A percentile compares a stretch with the other conserved stretches of the same genome.
Conservation (phyloP, 2,797 vertebrate genomes). For the Myotis daubentonii region DNA sequence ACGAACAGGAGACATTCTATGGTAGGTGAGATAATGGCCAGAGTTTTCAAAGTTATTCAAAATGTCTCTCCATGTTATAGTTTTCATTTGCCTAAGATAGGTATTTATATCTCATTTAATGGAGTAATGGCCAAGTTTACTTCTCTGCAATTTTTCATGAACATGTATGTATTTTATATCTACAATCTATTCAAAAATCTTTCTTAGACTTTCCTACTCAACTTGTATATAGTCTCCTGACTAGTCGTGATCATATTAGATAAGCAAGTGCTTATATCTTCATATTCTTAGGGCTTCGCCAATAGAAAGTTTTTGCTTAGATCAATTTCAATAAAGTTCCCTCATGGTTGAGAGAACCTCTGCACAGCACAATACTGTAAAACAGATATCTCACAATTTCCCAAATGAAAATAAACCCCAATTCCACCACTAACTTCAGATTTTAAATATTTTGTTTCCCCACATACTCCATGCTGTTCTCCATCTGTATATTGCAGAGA, state of each 20-base stretch:
- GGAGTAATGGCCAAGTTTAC: not conserved
- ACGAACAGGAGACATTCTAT: not conserved
- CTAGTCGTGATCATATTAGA: not conserved
- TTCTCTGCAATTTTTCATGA: conserved; percentile 11
- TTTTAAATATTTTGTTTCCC: conserved; percentile 73
- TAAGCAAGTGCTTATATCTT: conserved; percentile 24
- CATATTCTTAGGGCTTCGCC: conserved; percentile 21
- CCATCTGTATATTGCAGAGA: conserved; percentile 60
- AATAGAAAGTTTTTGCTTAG: not conserved
- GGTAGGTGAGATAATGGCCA: not conserved
- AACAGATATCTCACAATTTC: not conserved
- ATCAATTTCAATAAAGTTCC: conserved; percentile 57
- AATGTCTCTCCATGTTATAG: not conserved
- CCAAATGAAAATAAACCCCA: conserved; percentile 50
- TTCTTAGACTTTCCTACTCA: not conserved
- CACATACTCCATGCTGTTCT: conserved; percentile 40
- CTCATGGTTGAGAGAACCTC: fast-evolving
- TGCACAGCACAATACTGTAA: not conserved
- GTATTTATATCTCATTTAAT: not conserved
- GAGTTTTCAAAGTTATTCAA: not conserved
- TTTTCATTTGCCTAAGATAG: not conserved
- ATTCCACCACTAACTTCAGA: conserved; percentile 8
- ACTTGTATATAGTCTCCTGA: not conserved
- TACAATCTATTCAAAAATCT: not conserved
- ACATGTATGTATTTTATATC: not conserved